Evolutionary conservation across 2,113 vertebrate species (phyloP), one percentile per base, ranked within the genome.

Genomic region (Triplophysa siluroides): DNA sequence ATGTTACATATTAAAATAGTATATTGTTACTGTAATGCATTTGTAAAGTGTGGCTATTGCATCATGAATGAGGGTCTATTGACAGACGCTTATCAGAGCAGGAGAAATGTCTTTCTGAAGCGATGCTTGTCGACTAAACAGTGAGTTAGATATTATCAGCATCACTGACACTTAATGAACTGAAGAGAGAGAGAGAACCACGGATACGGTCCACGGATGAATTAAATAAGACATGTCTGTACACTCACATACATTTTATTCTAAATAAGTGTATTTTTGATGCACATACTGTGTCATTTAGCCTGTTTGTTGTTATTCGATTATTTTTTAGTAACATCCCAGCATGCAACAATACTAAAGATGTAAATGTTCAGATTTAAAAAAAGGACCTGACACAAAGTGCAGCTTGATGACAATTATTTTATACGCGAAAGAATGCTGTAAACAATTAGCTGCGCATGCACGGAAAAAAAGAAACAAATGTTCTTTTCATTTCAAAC

Each of bases 101-200:
- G 68, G 50, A 71, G 68, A n/a, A 71, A 71, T 33, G 18, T 29
- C n/a, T 58, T n/a, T 58, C 19, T 58, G 19, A 58, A 10, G 54
- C 19, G n/a, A 58, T 58, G 54, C 54, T 19, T n/a, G 52, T 56
- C 5, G 52, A 16, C 52, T 56, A 7, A 19, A 56, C 52, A 19
- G 16, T 14, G 33, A 12, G 2, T 71, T 7, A 54, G 47, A 71
- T 58, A 72, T 58, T 12, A 38, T 72, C 69, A 56, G 50, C 69
- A 58, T 38, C 24, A 58, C 19, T 21, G n/a, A 58, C 54, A 58
- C 54, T 58, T 7, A 58, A 21, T 58, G 54, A 58, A 58, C 54
- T n/a, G 52, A 50, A 50, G 12, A 16, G 50, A 52, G 47, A 50
- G 6, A 21, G 54, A 58, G 19, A 2, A 58, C 21, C 8, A 58